These are phyloP conservation scores for Fragum whitleyi DNA, from an alignment of 2,888 invertebrate genomes.

Conservation along the genomic window DNA sequence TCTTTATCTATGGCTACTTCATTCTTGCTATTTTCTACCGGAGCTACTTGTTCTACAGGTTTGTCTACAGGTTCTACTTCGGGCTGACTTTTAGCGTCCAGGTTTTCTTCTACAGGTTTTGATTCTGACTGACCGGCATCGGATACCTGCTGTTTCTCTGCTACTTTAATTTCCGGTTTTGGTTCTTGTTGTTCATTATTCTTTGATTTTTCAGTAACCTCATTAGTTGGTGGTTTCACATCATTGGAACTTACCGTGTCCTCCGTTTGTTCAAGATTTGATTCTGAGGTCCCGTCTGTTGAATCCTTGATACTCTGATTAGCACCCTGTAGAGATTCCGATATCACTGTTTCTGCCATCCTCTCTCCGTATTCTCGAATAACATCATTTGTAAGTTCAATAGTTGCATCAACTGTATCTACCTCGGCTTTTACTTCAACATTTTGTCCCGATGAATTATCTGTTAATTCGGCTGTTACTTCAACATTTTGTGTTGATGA, in stretches of 20 bases:
- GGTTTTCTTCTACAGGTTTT: neutral
- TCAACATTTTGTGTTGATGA: too few relatives aligned
- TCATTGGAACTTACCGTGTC: neutral
- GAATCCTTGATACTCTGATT: neutral
- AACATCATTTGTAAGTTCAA: constrained; percentile 17
- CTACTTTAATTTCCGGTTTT: constrained; percentile 4
- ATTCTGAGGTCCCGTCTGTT: neutral
- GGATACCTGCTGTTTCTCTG: constrained; percentile 9
- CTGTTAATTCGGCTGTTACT: too few relatives aligned
- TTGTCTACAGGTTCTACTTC: neutral
- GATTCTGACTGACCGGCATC: constrained; percentile 17
- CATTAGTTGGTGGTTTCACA: neutral
- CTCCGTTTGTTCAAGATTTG: neutral
- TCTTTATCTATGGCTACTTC: neutral
- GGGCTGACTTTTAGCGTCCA: neutral
- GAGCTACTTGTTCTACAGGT: neutral
- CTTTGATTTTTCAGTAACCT: neutral
- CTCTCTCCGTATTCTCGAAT: constrained; percentile 19
- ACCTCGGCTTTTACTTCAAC: neutral
- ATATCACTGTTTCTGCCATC: constrained; percentile 20
- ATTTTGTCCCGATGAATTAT: too few relatives aligned
- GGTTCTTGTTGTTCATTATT: neutral
- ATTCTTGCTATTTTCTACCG: constrained; percentile 12
- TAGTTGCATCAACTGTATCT: constrained; percentile 5
- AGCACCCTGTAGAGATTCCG: constrained; percentile 13